Base-by-base conservation (phyloP, 2,797 vertebrate genomes). In the Parambassis ranga region DNA sequence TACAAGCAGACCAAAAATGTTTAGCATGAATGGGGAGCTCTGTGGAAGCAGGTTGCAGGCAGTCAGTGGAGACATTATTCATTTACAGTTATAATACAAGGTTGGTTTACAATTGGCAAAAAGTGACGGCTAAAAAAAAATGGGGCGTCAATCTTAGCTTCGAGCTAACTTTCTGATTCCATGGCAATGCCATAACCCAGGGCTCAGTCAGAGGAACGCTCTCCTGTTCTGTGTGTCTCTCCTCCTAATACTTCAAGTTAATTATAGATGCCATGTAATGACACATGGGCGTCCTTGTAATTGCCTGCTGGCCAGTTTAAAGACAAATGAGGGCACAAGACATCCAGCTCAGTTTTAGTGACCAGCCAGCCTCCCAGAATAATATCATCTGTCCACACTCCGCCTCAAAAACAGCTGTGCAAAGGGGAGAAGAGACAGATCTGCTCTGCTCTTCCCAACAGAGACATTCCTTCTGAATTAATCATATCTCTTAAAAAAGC, bases 401-500 rank as follows among this genome's bases (percentile, higher is more conserved):
- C n/a, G n/a, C n/a, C n/a, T n/a, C n/a, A n/a, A n/a, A n/a, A n/a
- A n/a, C 44, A 9, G 26, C 19, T 23, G 1, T 26, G 18, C 10
- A 7, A 6, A 53, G 39, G 27, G 15, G 37, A 59, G 52, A 59
- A 20, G 46, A 14, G 42, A 36, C 23, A 42, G 23, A 14, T 30
- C 22, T 48, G 52, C 36, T 10, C 16, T 35, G 0, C 43, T 36
- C 7, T 46, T 38, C 18, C 43, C 15, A 4, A 7, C 43, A 28
- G 30, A 58, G 31, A 44, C 27, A 36, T 3, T 4, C 41, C 42
- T 20, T 4, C 19, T 71, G 24, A 71, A 71, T 74, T 60, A 74
- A 49, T 71, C 43, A 65, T 53, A 20, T 22, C 28, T 11, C 50
- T 35, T 2, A 6, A 18, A 39, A 18, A 4, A 19, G 9, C 35